Evolutionary conservation across 2,797 vertebrate genomes (phyloP).

Genomic region (Falco peregrinus): DNA sequence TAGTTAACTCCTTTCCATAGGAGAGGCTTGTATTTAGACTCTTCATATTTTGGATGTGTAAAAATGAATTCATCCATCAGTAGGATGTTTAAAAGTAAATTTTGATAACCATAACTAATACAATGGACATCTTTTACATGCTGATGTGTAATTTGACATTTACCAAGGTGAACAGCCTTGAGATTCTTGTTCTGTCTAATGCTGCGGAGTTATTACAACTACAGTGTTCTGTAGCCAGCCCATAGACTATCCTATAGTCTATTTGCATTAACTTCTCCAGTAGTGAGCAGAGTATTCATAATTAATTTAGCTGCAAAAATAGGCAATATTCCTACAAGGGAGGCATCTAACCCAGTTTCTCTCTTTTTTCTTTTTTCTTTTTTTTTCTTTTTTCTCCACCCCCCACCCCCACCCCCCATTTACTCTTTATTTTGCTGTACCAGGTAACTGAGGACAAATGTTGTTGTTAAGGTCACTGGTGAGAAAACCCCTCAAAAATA

Average conservation of each 20-base stretch:
- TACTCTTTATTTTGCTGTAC: constrained; percentile 53
- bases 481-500: constrained; percentile 57
- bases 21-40: constrained; percentile 51
- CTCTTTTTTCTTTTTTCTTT: neutral
- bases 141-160: neutral
- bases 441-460: constrained; percentile 61
- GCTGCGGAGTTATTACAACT: neutral
- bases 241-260: constrained; percentile 1
- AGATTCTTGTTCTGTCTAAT: constrained; percentile 18
- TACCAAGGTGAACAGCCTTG: neutral
- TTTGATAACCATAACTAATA: neutral
- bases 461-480: constrained; percentile 32
- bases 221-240: neutral
- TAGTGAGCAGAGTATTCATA: constrained; percentile 7
- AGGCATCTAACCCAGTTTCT: constrained; percentile 34
- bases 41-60: constrained; percentile 8
- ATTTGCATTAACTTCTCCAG: constrained; percentile 15
- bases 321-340: constrained; percentile 22
- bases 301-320: constrained; percentile 30
- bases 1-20: constrained; percentile 43
- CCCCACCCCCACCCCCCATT: accelerated
- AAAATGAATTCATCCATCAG: constrained; percentile 27
- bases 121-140: neutral
- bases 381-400: too few species aligned
- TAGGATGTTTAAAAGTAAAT: constrained; percentile 15